phyloP scores from a whole-genome alignment of 2,113 vertebrate genomes.

The Naja naja region DNA sequence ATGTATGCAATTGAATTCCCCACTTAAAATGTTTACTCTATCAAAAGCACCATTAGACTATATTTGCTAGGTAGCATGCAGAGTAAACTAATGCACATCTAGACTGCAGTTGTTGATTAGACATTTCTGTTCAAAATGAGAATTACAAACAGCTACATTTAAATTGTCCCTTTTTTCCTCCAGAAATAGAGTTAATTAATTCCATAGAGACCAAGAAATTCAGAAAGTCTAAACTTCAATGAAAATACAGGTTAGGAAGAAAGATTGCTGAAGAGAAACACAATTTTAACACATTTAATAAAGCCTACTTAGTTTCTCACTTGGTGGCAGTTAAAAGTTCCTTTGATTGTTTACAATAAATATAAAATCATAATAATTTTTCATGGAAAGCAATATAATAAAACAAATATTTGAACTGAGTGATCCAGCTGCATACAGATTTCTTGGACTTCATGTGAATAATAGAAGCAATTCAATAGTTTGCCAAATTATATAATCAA shows the following conservation, averaged over 20 bases:
- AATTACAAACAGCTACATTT: slow-evolving; percentile 54
- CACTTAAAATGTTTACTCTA: slow-evolving; percentile 55
- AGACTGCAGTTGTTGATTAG: slow-evolving; percentile 60
- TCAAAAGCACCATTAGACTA: slow-evolving; percentile 53
- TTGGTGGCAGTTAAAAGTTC: slow-evolving; percentile 23
- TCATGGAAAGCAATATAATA: neutral
- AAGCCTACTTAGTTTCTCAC: neutral
- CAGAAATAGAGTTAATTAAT: slow-evolving; percentile 65
- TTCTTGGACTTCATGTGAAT: neutral
- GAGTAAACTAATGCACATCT: slow-evolving; percentile 43
- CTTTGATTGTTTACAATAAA: slow-evolving; percentile 15
- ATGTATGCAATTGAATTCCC: slow-evolving; percentile 20
- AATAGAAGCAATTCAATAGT: neutral
- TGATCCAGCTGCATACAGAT: slow-evolving; percentile 5
- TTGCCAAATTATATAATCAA: slow-evolving; percentile 13
- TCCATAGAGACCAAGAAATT: slow-evolving; percentile 56
- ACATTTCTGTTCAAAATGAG: slow-evolving; percentile 61
- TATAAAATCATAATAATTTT: slow-evolving; percentile 19
- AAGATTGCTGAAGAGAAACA: slow-evolving; percentile 9
- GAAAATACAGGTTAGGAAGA: slow-evolving; percentile 43
- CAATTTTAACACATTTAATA: neutral
- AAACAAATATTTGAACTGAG: slow-evolving; percentile 29
- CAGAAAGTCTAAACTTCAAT: slow-evolving; percentile 47
- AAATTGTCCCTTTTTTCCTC: slow-evolving; percentile 39
- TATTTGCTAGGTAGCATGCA: slow-evolving; percentile 41